Base-by-base conservation (phyloP, 2,888 invertebrate species). In the Unio pictorum region DNA sequence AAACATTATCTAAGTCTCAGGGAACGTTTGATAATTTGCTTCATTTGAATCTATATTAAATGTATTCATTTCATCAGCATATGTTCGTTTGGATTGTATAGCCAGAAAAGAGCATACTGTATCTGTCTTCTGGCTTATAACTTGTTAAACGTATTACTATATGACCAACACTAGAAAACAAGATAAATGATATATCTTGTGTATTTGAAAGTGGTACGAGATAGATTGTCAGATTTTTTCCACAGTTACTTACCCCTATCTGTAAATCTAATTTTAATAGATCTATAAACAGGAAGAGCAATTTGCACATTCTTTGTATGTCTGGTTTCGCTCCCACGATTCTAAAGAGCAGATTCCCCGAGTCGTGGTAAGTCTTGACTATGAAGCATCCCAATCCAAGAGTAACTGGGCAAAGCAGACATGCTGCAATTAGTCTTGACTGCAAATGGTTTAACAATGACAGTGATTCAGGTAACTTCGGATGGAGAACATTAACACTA, bases 231-330 rank as follows among this genome's bases (percentile, higher is more conserved):
- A 34, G 34, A 58, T 15, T 26, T n/a, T 23, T 15, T 34, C 4
- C 17, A 17, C 11, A 30, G 58, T 8, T 15, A 68, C 79, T 75
- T 68, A 79, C 86, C 71, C 78, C 81, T 23, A 86, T 69, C 60
- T 86, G 84, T 58, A 84, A 74, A 75, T 86, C 86, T 67, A 86
- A 79, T 62, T 83, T 86, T 23, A 85, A 67, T 23, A 83, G 65
- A 62, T 79, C 81, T 54, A 77, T 74, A 56, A 79, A 81, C 11
- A 81, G 60, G 62, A 77, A 82, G 20, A 82, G 66, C 1, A 72
- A 64, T 15, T 75, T 74, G 59, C 84, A 85, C 59, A 77, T 75
- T n/a, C 68, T 71, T 71, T 86, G 86, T 55, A 85, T 66, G 3
- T 67, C 34, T 6, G 69, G 62, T 63, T 76, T 83, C 55, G 83